Base-by-base conservation (phyloP, 2,113 vertebrate species). In the Macroglossus sobrinus region DNA sequence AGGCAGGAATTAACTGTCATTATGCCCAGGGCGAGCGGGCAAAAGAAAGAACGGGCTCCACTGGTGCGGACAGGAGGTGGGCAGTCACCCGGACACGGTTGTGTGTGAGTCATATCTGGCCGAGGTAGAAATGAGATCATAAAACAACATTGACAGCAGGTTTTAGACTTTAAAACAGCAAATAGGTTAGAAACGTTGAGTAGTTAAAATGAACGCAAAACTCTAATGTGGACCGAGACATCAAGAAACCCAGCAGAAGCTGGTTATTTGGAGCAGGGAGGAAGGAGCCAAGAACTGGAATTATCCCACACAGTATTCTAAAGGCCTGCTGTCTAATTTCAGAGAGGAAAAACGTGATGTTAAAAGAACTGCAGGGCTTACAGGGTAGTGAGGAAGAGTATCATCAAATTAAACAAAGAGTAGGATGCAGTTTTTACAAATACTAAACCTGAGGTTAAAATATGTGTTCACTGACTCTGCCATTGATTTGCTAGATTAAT, bases 61-160 rank as follows among this genome's bases (percentile, higher is more conserved):
- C 33, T 24, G 11, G 50, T 47, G 63, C 71, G 86, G 81, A 57
- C 28, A 6, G 28, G 66, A 68, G 35, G 21, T 22, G 33, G 74
- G 35, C 85, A n/a, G 72, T 82, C 45, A 35, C 91, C n/a, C 10
- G 7, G 53, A 63, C 79, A 24, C 1, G 45, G 53, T 75, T 53
- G 14, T 26, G 12, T 72, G 35, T 50, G 76, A 92, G 86, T 96
- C 63, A 96, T 63, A 72, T 57, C 66, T 91, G 93, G 76, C 76
- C 84, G 22, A 78, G 22, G 50, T 57, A 90, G 72, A 57, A 45
- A 35, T 91, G 85, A 96, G 63, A 66, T 93, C 94, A 92, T 59
- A 43, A 69, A 50, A 76, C 66, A 82, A 45, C 78, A 40, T 26
- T 68, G 71, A 91, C 26, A 30, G 28, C 63, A 93, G 71, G 45